Conservation (phyloP, 2,113 vertebrate genomes). For the Zosterops hypoxanthus region DNA sequence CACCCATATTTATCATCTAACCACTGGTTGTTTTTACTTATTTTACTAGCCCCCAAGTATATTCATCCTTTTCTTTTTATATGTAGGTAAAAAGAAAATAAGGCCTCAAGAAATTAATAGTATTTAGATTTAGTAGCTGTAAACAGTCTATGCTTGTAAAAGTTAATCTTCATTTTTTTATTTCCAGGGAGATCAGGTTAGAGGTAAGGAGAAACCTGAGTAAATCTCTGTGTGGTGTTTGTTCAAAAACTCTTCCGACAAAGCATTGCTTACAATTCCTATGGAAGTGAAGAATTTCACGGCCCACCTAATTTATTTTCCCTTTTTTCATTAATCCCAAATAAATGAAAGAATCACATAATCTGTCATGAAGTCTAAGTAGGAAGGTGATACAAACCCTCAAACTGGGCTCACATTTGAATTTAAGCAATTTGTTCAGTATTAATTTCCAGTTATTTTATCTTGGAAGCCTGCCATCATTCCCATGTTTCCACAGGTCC, state of each 20-base stretch:
- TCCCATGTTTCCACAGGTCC: neutral
- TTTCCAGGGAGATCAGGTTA: neutral
- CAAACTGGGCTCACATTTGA: neutral
- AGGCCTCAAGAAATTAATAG: neutral
- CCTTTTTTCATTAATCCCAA: neutral
- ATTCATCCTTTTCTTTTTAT: neutral
- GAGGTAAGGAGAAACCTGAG: neutral
- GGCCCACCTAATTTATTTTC: neutral
- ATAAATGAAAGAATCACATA: neutral
- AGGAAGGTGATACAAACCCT: neutral
- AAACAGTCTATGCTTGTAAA: neutral
- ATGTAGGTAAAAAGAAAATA: neutral
- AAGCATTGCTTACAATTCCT: neutral
- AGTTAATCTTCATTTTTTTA: neutral
- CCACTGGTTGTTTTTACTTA: neutral
- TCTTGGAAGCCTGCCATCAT: constrained; percentile 7
- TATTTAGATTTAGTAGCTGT: neutral
- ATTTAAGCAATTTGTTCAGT: neutral
- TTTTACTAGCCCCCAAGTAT: neutral
- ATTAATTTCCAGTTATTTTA: constrained; percentile 46
- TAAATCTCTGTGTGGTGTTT: neutral
- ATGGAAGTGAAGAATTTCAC: neutral
- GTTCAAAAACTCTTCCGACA: neutral
- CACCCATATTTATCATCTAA: neutral
- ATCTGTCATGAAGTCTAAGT: neutral